A percentile compares a stretch with the other conserved stretches of the same genome.
These are phyloP conservation scores for Apolygus lucorum DNA, from an alignment of 1,140 invertebrate genomes.

Conservation along the genomic window DNA sequence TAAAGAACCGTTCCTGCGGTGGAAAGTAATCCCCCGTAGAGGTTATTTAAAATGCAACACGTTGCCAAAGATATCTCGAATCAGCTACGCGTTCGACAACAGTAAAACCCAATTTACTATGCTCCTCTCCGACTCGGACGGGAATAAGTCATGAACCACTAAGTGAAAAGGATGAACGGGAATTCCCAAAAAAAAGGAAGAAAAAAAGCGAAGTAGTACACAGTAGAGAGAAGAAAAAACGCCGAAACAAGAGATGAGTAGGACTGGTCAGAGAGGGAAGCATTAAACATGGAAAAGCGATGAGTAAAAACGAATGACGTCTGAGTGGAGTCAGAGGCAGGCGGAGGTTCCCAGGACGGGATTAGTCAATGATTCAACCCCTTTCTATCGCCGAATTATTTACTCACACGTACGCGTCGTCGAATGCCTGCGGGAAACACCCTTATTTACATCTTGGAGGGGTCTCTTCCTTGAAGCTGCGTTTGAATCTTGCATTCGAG, in stretches of 20 bases:
- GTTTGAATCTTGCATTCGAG: too few species aligned
- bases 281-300: background rate
- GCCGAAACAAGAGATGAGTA: background rate
- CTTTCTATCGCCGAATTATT: background rate
- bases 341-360: background rate
- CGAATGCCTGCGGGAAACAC: background rate
- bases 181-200: background rate
- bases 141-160: background rate
- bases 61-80: too few species aligned
- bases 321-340: background rate
- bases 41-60: too few species aligned
- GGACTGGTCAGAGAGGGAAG: background rate
- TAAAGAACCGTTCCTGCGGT: too few species aligned
- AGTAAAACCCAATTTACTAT: too few species aligned
- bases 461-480: background rate
- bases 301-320: background rate
- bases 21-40: too few species aligned
- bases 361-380: background rate
- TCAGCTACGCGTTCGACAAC: too few species aligned
- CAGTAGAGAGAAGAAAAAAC: conserved; percentile 9
- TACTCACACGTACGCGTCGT: background rate
- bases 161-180: background rate
- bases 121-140: too few species aligned
- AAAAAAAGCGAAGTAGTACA: background rate
- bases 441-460: background rate